Evolutionary conservation across 2,113 vertebrate genomes (phyloP), one percentile per base, ranked within the genome.

Genomic region (Copsychus sechellarum): DNA sequence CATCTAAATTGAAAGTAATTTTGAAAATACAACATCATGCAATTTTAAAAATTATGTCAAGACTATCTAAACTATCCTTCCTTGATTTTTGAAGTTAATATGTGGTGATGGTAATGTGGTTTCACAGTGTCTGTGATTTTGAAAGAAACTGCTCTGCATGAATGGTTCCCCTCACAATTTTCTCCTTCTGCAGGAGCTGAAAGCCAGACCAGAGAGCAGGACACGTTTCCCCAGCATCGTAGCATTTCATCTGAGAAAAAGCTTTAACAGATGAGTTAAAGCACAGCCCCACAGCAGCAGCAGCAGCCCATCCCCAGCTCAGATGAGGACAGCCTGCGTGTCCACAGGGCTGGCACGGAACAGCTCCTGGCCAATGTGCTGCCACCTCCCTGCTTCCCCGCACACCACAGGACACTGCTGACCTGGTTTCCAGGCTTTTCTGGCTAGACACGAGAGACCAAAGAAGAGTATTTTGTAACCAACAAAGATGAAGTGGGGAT

Each of bases 251-350:
- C 33, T 31, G 14, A 13, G 26, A 33, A 24, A 29, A 45, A 47
- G 29, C 34, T 29, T 5, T 9, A 20, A 38, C 2, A 5, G 14
- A 6, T 26, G 48, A 82, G 14, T 16, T 42, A 42, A 42, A 43
- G 43, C 43, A 42, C 4, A 7, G 45, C 34, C 66, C 34, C 0
- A 3, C 0, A 0, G 31, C 42, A 7, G 0, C 0, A 6, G 67
- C 36, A 70, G 56, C 29, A 60, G 36, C 14, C 36, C 71, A 64
- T 34, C 36, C 22, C 9, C 58, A 51, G 36, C 43, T 38, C 42
- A 11, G 33, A 38, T 4, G 23, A 81, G 33, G 18, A 29, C 71
- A 62, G 33, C 33, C 78, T 9, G 13, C 0, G 2, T 51, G 34
- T 8, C 57, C 61, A 17, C 2, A 2, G 67, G 18, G 6, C 0